Evolutionary conservation across 2,888 invertebrate genomes (phyloP), one percentile per base, ranked within the genome.

Genomic region (Sinohyriopsis cumingii): DNA sequence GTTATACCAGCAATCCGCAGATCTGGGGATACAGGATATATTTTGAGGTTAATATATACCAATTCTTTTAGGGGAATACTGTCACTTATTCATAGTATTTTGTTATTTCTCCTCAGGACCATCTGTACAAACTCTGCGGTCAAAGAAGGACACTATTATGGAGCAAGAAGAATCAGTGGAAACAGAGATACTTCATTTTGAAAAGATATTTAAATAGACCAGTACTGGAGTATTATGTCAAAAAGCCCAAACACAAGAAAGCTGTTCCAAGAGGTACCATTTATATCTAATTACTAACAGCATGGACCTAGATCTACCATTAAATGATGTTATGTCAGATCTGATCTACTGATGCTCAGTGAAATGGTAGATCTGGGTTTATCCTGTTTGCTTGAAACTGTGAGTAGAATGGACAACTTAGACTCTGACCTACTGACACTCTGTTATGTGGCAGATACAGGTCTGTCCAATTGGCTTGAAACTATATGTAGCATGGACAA

Each of bases 161-260:
- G 67, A 68, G 80, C 3, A 82, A 82, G 64, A 80, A 77, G 15
- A 77, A 80, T 65, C 80, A 82, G 45, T 88, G 88, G 88, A 84
- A 83, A 65, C 80, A 75, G 67, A 85, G 84, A 67, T 87, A 87
- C 71, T 82, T 87, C 66, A 77, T 87, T 24, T 67, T 88, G 28
- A 78, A 82, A 63, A 75, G 80, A 54, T 71, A 79, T 57, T 84
- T 81, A 54, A 81, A 86, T 59, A 80, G 79, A 60, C 86, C 86
- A 28, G 77, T 83, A 1, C 72, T 88, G 56, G 85, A 84, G 69
- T 86, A 81, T 75, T 86, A 84, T 74, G 84, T 80, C 67, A 85
- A 84, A 68, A 88, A 87, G 71, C 88, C 87, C 24, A 86, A 80
- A 69, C 72, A 68, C n/a, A 82, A 76, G 68, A 76, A 75, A 63